Conservation (phyloP, 2,888 invertebrate species). For the Amaurobius ferox region DNA sequence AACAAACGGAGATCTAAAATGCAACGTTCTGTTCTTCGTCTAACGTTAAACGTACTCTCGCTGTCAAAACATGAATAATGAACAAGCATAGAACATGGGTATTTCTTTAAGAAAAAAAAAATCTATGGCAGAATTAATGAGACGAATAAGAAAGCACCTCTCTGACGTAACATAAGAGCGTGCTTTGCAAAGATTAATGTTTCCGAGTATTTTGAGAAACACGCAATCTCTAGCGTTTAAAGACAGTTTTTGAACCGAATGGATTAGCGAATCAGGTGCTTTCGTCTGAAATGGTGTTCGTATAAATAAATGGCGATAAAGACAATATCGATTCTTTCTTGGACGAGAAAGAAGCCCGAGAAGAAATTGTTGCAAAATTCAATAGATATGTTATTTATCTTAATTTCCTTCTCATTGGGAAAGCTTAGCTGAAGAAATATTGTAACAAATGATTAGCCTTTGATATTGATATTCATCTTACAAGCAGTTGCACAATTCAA, state of each 20-base stretch:
- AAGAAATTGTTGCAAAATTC: neutral
- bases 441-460: no score
- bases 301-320: neutral
- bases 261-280: conserved; percentile 25
- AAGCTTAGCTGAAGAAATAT: no score
- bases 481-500: no score
- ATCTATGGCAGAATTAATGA: conserved; percentile 60
- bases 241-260: conserved; percentile 18
- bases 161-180: conserved; percentile 28
- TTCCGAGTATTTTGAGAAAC: conserved; percentile 23
- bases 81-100: conserved; percentile 19
- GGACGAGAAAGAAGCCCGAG: neutral
- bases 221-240: conserved; percentile 43
- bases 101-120: conserved; percentile 17
- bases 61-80: conserved; percentile 61
- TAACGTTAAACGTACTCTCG: neutral
- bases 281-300: neutral
- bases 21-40: neutral
- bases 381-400: neutral
- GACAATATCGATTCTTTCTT: neutral
- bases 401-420: neutral
- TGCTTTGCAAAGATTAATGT: conserved; percentile 53
- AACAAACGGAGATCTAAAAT: neutral
- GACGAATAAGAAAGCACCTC: conserved; percentile 46
- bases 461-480: no score